Base-by-base conservation (phyloP, 2,113 vertebrate genomes). In the Ceuthmochares aereus region DNA sequence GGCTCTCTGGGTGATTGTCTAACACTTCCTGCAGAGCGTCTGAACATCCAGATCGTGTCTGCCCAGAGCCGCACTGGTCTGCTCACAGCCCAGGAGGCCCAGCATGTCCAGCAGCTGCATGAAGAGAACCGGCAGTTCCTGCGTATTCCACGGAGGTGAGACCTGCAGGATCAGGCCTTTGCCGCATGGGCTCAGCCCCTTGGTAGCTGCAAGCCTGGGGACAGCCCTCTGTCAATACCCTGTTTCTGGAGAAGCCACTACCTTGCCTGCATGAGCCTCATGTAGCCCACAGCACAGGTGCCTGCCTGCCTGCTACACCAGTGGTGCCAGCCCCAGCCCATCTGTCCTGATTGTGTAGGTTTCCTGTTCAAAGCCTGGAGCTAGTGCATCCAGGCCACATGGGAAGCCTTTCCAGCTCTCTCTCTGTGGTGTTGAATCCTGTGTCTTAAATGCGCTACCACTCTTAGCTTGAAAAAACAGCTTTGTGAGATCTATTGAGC, bases 41-140 rank as follows among this genome's bases (percentile, higher is more conserved):
- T 99, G 77, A 99, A 99, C 90, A 98, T 99, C 63, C 98, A 95
- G 97, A 99, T 99, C 62, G 98, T 99, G 40, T 98, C 97, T 55
- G 98, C 98, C 15, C 99, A 98, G 96, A 98, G 98, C 52, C 97
- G 98, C 96, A 98, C 98, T 2, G 99, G 99, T 3, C 96, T 99
- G 37, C 95, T 99, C 20, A 98, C 99, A 7, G 89, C 97, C 1
- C 98, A 99, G 95, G 99, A 99, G 95, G 98, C 96, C 58, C 98
- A 83, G 64, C 98, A 82, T 19, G 91, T 99, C 63, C 98, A 76
- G 86, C 98, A 98, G 94, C 98, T 99, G 19, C 99, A 99, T 1
- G 99, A 99, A 93, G 98, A 99, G 66, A 99, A 99, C 89, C 97
- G 87, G 63, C 98, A 99, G 84, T 98, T 99, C 76, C 96, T 99